Evolutionary conservation across 2,113 vertebrate species (phyloP).

Genomic region (Empidonax traillii): DNA sequence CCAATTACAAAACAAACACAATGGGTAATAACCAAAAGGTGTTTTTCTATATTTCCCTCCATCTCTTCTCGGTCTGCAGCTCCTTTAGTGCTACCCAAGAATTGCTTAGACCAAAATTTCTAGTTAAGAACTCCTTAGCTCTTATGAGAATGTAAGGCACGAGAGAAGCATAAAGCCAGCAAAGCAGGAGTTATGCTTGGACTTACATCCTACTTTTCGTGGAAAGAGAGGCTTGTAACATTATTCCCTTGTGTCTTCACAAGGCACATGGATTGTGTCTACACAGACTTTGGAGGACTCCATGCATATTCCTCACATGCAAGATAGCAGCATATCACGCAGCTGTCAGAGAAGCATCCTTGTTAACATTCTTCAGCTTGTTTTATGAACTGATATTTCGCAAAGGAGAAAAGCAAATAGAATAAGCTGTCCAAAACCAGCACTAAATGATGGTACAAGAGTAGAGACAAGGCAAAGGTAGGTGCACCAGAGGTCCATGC

Average conservation of each 20-base stretch:
- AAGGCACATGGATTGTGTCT: not conserved
- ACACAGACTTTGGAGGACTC: not conserved
- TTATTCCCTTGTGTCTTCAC: not conserved
- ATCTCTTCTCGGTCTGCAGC: not conserved
- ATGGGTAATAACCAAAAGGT: not conserved
- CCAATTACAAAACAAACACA: not conserved
- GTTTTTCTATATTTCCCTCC: not conserved
- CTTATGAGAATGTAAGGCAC: not conserved
- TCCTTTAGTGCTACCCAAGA: not conserved
- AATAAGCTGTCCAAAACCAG: not conserved
- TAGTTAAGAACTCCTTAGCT: not conserved
- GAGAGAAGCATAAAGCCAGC: not conserved
- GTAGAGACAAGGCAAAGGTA: not conserved
- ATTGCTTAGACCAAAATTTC: not conserved
- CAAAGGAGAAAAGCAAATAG: not conserved
- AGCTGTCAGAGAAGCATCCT: conserved; percentile 32
- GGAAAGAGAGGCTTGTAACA: not conserved
- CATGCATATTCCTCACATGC: not conserved
- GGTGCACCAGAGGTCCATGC: not conserved
- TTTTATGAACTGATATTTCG: conserved; percentile 21
- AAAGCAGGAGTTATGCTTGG: not conserved
- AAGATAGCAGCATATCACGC: conserved; percentile 39
- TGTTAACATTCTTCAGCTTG: conserved; percentile 37
- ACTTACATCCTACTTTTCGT: not conserved
- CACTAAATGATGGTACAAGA: not conserved